Percentiles rank a stretch among this genome's conserved stretches.
These are phyloP conservation scores for Takifugu flavidus DNA, from an alignment of 2,113 vertebrate genomes.

Conservation along the genomic window DNA sequence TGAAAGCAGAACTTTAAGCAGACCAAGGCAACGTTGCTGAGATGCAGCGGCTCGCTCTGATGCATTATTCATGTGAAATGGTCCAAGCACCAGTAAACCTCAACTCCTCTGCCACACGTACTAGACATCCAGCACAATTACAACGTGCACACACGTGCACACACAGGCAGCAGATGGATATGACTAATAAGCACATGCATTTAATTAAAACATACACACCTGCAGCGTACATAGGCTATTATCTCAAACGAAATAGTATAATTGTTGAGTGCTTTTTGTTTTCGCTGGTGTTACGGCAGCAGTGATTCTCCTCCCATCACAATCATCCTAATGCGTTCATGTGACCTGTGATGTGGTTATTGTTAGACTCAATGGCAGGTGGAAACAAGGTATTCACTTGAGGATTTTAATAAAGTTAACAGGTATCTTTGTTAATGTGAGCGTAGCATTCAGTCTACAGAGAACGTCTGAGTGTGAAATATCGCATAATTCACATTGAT, in stretches of 20 bases:
- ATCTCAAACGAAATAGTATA: slow-evolving; percentile 41
- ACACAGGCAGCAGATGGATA: not conserved
- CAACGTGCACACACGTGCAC: slow-evolving; percentile 17
- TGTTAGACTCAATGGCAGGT: slow-evolving; percentile 53
- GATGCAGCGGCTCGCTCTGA: slow-evolving; percentile 69
- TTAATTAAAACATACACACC: not conserved
- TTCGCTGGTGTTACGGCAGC: slow-evolving; percentile 9
- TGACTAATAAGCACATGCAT: too few relatives aligned
- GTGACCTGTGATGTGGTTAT: slow-evolving; percentile 15
- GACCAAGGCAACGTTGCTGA: slow-evolving; percentile 67
- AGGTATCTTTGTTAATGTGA: slow-evolving; percentile 44
- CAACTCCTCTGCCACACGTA: slow-evolving; percentile 61
- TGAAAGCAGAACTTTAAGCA: slow-evolving; percentile 62
- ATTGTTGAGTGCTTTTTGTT: slow-evolving; percentile 38
- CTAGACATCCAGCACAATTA: slow-evolving; percentile 39
- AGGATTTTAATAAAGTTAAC: slow-evolving; percentile 37
- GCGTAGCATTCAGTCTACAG: slow-evolving; percentile 14
- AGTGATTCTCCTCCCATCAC: slow-evolving; percentile 6
- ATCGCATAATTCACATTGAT: too few relatives aligned
- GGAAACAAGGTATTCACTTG: slow-evolving; percentile 23
- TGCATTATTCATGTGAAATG: slow-evolving; percentile 77
- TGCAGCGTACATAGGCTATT: slow-evolving; percentile 12
- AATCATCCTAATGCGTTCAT: not conserved
- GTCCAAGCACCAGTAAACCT: slow-evolving; percentile 69
- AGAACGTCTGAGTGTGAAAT: slow-evolving; percentile 2